Percentiles rank a stretch among this genome's conserved stretches.
phyloP scores from a whole-genome alignment of 1,140 invertebrate genomes.

The Paraescarpia echinospica region DNA sequence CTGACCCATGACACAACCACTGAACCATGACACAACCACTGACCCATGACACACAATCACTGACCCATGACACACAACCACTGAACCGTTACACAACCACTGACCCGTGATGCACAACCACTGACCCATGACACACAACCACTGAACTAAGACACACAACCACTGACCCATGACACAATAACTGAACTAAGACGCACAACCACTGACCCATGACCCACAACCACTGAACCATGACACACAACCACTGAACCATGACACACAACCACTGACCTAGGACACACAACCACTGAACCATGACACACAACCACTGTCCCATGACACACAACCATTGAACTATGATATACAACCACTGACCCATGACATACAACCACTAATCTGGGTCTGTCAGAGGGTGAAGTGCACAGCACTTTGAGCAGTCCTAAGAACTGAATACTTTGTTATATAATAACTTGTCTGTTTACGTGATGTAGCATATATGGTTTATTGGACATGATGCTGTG shows the following conservation, averaged over 20 bases:
- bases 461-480: not conserved
- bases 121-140: not conserved
- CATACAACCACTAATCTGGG: not conserved
- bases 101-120: not conserved
- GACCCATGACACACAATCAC: not conserved
- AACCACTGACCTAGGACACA: not conserved
- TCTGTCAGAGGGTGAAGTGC: too few relatives aligned
- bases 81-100: not conserved
- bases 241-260: not conserved
- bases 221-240: not conserved
- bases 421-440: too few relatives aligned
- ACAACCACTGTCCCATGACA: not conserved
- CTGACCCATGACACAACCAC: not conserved
- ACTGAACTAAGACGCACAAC: not conserved
- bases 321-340: not conserved
- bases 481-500: not conserved
- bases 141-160: not conserved
- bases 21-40: not conserved
- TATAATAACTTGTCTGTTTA: too few relatives aligned
- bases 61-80: not conserved
- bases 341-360: not conserved
- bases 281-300: not conserved
- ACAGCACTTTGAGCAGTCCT: too few relatives aligned
- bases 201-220: not conserved
- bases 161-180: not conserved